These are phyloP conservation scores for Phoxinus phoxinus DNA, from an alignment of 2,113 vertebrate genomes.

Conservation along the genomic window DNA sequence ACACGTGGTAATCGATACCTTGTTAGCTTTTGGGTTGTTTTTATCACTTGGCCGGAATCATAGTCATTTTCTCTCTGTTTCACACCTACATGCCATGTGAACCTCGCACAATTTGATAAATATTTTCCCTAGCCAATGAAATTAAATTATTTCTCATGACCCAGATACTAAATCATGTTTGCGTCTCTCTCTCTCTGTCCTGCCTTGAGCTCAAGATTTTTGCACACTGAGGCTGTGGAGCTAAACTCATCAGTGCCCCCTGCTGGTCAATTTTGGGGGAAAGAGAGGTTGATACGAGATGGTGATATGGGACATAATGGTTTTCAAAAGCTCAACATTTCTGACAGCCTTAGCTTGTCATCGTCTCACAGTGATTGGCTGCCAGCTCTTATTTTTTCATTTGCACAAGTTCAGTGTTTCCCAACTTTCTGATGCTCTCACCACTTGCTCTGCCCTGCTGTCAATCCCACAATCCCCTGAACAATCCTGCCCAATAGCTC, in stretches of 20 bases:
- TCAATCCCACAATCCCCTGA: not conserved
- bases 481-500: conserved; percentile 2
- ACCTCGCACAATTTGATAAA: conserved; percentile 67
- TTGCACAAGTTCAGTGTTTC: not conserved
- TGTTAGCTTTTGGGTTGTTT: conserved; percentile 20
- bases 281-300: not conserved
- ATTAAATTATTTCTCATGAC: conserved; percentile 73
- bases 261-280: conserved; percentile 59
- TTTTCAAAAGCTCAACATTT: not conserved
- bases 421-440: not conserved
- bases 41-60: conserved; percentile 58
- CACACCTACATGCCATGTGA: conserved; percentile 54
- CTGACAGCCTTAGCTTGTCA: not conserved
- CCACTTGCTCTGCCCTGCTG: not conserved
- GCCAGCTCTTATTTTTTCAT: not conserved
- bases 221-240: conserved; percentile 18
- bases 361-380: not conserved
- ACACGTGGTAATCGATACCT: conserved; percentile 28
- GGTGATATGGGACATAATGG: not conserved
- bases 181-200: conserved; percentile 61
- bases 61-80: conserved; percentile 61
- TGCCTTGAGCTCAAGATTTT: not conserved
- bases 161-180: conserved; percentile 72
- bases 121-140: conserved; percentile 70
- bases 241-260: conserved; percentile 73